phyloP scores from a whole-genome alignment of 2,113 vertebrate species.

The Petroica traversi region DNA sequence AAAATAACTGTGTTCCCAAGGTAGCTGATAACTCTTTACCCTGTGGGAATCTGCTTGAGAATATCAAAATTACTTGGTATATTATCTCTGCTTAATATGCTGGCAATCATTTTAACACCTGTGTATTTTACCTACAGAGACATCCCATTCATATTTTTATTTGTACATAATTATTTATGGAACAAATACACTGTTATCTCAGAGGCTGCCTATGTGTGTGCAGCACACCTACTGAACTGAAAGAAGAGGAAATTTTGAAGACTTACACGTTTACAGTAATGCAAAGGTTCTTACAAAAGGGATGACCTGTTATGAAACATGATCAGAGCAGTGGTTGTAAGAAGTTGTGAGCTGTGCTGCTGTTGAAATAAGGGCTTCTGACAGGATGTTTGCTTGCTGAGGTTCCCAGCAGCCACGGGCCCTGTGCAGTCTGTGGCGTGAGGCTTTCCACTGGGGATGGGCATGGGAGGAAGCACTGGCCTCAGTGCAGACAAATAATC shows the following conservation, averaged over 20 bases:
- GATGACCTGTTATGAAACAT: not conserved
- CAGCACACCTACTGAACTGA: not conserved
- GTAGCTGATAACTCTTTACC: not conserved
- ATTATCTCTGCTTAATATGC: not conserved
- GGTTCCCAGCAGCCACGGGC: not conserved
- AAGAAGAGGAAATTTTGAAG: not conserved
- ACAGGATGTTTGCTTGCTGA: not conserved
- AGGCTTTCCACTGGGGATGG: not conserved
- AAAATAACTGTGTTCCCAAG: not conserved
- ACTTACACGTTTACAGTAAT: not conserved
- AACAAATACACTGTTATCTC: not conserved
- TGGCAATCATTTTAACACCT: not conserved
- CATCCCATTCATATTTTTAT: not conserved
- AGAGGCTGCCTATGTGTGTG: not conserved
- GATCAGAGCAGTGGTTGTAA: not conserved
- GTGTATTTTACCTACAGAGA: not conserved
- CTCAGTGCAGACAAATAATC: not conserved
- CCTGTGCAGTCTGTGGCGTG: fast-evolving
- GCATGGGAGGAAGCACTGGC: not conserved
- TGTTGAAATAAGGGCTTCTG: not conserved
- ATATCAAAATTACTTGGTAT: not conserved
- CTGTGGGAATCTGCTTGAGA: not conserved
- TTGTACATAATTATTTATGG: not conserved
- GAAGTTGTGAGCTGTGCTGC: not conserved
- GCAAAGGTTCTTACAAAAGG: not conserved